Conservation (phyloP, 2,888 invertebrate genomes). For the Merodon equestris region DNA sequence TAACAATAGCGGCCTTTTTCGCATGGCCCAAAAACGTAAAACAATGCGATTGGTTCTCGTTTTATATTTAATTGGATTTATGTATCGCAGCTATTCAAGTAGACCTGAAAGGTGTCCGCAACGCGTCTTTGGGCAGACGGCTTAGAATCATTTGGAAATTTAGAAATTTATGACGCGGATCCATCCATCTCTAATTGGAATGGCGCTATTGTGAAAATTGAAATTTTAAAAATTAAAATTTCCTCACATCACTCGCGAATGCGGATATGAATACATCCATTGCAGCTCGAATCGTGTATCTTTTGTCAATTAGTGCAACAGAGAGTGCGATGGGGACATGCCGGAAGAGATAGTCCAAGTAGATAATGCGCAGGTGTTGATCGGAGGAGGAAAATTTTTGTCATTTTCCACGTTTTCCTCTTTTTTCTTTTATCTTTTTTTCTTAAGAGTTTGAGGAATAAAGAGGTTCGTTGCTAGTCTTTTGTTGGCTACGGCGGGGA, state of each 20-base stretch:
- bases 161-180: background rate
- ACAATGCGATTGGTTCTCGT: too few species aligned
- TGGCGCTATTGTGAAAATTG: constrained; percentile 30
- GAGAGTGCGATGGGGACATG: constrained; percentile 20
- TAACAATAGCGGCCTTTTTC: too few species aligned
- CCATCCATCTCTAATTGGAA: background rate
- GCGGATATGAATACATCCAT: constrained; percentile 42
- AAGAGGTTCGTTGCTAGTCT: background rate
- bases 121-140: too few species aligned
- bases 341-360: constrained; percentile 9
- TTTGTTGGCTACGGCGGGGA: constrained; percentile 18
- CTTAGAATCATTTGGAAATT: background rate
- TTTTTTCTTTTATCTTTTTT: too few species aligned
- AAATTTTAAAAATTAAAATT: constrained; percentile 40
- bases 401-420: too few species aligned
- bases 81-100: too few species aligned
- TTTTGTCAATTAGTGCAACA: constrained; percentile 4
- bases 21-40: too few species aligned
- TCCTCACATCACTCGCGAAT: constrained; percentile 21
- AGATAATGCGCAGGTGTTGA: constrained; percentile 65
- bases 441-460: too few species aligned
- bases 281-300: background rate
- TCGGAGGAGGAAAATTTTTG: background rate
- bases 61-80: too few species aligned
- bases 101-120: too few species aligned